phyloP scores from a whole-genome alignment of 2,888 invertebrate genomes.

The Apodemia zela region DNA sequence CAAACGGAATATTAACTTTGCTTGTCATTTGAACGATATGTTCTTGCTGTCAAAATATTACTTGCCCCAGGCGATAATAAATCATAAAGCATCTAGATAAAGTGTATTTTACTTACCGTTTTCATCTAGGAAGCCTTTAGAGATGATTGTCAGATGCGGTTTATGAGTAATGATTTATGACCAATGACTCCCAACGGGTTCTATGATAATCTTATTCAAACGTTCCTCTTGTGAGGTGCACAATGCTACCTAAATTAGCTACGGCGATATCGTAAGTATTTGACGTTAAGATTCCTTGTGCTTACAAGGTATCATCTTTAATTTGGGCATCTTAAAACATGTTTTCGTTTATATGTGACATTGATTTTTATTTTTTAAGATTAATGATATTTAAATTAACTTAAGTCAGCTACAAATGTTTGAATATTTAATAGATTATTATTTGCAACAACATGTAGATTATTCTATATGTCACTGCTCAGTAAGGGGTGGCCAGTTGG shows the following conservation, averaged over 20 bases:
- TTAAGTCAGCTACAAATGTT: constrained; percentile 25
- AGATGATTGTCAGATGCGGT: constrained; percentile 75
- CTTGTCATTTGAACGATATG: constrained; percentile 76
- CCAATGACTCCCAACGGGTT: constrained; percentile 78
- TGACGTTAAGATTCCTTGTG: constrained; percentile 42
- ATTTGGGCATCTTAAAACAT: constrained; percentile 29
- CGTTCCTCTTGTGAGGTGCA: constrained; percentile 65
- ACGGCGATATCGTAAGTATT: constrained; percentile 53
- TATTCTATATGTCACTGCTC: too few relatives aligned
- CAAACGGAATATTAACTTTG: constrained; percentile 79
- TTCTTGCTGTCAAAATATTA: constrained; percentile 45
- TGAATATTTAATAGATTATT: too few relatives aligned
- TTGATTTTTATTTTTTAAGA: constrained; percentile 38
- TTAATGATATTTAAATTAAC: constrained; percentile 59
- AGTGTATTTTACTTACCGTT: constrained; percentile 36
- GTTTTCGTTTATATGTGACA: constrained; percentile 17
- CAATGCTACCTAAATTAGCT: constrained; percentile 81
- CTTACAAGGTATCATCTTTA: constrained; percentile 45
- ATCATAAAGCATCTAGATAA: constrained; percentile 32
- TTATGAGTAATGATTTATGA: constrained; percentile 81
- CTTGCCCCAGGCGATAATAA: constrained; percentile 30
- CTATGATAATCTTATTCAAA: constrained; percentile 77
- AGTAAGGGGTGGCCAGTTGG: too few relatives aligned
- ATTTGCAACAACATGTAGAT: too few relatives aligned
- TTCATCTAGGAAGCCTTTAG: constrained; percentile 61